Percentiles rank a stretch among this genome's conserved stretches.
Conservation (phyloP, 2,113 vertebrate species). For the Maylandia zebra region DNA sequence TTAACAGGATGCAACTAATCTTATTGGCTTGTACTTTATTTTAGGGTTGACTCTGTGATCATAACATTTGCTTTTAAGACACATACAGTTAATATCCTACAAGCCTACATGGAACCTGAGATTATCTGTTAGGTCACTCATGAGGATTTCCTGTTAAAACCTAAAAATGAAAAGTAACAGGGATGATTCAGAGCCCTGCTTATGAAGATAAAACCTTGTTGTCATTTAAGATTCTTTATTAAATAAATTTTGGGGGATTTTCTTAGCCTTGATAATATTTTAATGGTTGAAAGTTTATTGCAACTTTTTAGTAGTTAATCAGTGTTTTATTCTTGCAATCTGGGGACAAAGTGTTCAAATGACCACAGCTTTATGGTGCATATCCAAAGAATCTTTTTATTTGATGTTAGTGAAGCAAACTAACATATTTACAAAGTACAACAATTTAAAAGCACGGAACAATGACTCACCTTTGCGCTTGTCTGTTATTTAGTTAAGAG, state of each 20-base stretch:
- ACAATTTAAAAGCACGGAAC: accelerated
- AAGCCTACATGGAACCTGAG: background rate
- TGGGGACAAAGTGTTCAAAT: background rate
- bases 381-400: background rate
- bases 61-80: background rate
- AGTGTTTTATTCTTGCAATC: background rate
- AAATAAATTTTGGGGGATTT: background rate
- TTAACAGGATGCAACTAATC: background rate
- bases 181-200: no score
- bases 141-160: background rate
- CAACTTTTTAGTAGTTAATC: background rate
- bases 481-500: background rate
- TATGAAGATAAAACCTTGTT: background rate
- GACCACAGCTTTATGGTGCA: accelerated
- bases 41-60: background rate
- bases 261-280: accelerated
- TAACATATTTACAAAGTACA: background rate
- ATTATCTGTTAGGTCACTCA: background rate
- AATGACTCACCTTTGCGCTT: background rate
- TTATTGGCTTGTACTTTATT: background rate
- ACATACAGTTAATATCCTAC: background rate
- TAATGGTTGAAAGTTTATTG: background rate
- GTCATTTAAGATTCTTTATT: background rate
- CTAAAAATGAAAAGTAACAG: background rate
- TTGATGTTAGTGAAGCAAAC: background rate